Base-by-base conservation (phyloP, 2,797 vertebrate species). In the Schizopygopsis pylzovi region DNA sequence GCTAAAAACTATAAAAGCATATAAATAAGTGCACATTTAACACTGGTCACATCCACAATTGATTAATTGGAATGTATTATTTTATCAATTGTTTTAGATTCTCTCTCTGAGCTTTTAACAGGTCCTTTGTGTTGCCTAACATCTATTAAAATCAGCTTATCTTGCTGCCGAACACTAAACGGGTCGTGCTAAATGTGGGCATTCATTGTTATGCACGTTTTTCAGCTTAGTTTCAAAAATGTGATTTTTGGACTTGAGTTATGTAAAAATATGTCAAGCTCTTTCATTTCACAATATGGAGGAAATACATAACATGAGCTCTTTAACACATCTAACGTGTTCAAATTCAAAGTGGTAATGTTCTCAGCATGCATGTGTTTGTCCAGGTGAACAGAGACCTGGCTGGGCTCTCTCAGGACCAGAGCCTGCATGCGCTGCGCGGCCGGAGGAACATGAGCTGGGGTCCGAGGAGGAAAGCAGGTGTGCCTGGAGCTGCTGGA, bases 341-440 rank as follows among this genome's bases (percentile, higher is more conserved):
- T 77, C 2, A 37, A 52, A 52, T 76, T 4, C 18, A 22, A 78
- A 56, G 37, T 41, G 1, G 1, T 15, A 2, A n/a, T 61, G 3
- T 4, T 2, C 13, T 80, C 61, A 73, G 79, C 47, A 16, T 89
- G 10, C 65, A 0, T 73, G 3, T 20, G 12, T 61, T 28, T 78
- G 75, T 83, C 76, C 86, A 97, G 95, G 95, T 98, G 49, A 95
- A 96, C 65, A 94, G 96, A 89, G 96, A 96, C 83, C 87, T 97
- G 65, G 94, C 96, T 0, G 94, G 92, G 56, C 96, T 97, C 68
- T 95, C 95, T 4, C 90, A 95, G 88, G 92, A 97, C 88, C 95
- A 96, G 92, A 91, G 95, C 59, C 90, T 95, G 87, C 96, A 97
- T 90, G 87, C 96, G 33, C 94, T 96, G 88, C 95, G 95, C 84